A percentile compares a stretch with the other conserved stretches of the same genome.
phyloP scores from a whole-genome alignment of 2,113 vertebrate genomes.

The Aegithalos caudatus region DNA sequence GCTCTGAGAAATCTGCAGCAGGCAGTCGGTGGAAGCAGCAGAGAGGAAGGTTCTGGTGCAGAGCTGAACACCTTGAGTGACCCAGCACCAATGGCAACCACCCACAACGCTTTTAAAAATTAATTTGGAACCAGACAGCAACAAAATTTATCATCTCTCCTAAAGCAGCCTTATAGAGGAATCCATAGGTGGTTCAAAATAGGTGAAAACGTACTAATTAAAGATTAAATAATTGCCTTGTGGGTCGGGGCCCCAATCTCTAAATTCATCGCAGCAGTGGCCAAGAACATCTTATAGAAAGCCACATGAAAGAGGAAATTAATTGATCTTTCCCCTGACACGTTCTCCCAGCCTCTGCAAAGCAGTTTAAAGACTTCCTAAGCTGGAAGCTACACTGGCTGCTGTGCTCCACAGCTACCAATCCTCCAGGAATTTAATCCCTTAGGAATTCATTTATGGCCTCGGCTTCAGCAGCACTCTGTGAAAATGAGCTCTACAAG shows the following conservation, averaged over 20 bases:
- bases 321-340: background rate
- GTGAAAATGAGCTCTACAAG: background rate
- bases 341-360: background rate
- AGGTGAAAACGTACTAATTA: background rate
- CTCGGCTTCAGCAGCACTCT: background rate
- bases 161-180: background rate
- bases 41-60: background rate
- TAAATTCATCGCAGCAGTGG: background rate
- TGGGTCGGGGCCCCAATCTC: background rate
- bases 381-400: background rate
- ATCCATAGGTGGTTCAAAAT: background rate
- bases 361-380: background rate
- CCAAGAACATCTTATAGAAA: background rate
- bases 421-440: background rate
- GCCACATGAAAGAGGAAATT: background rate
- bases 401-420: background rate
- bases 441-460: background rate
- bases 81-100: background rate
- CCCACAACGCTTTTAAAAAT: background rate
- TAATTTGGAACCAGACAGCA: background rate
- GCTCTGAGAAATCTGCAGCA: background rate
- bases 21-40: background rate
- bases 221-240: background rate
- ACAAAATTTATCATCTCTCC: background rate
- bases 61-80: background rate